Base-by-base conservation (phyloP, 2,888 invertebrate species). In the Agelastica alni region DNA sequence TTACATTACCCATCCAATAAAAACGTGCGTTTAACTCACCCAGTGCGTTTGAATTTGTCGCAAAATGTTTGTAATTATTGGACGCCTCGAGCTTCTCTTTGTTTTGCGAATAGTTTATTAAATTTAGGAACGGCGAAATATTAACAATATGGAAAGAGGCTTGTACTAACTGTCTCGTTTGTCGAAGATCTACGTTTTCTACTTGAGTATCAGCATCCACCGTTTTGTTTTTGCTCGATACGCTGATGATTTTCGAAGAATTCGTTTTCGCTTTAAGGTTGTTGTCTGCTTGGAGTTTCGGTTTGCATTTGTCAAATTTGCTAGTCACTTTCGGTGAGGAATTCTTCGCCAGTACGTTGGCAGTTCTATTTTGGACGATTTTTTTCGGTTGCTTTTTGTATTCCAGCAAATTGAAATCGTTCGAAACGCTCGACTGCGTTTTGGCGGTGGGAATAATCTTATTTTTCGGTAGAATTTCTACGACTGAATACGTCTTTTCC, bases 51-150 rank as follows among this genome's bases (percentile, higher is more conserved):
- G n/a, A n/a, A n/a, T n/a, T n/a, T n/a, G n/a, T n/a, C n/a, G n/a
- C n/a, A n/a, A n/a, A n/a, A n/a, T n/a, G n/a, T n/a, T n/a, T n/a
- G n/a, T n/a, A n/a, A n/a, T n/a, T n/a, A n/a, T n/a, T n/a, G n/a
- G n/a, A n/a, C n/a, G n/a, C n/a, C n/a, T n/a, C n/a, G n/a, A n/a
- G n/a, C n/a, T n/a, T n/a, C n/a, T n/a, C n/a, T n/a, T n/a, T 55
- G 18, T 53, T 57, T 44, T 57, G 51, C 2, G 58, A 51, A 10
- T 61, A 61, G 4, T 56, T 59, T 3, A 59, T 26, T 9, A 57
- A 42, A 32, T 56, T 60, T 32, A 52, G 43, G 2, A 37, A 51
- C 1, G 58, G 56, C 12, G 54, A 20, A 14, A 53, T 56, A 13
- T 48, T 53, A 3, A 52, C 48, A n/a, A 30, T 26, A 14, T 39